Conservation (phyloP, 1,140 invertebrate genomes). For the Teleogryllus occipitalis region DNA sequence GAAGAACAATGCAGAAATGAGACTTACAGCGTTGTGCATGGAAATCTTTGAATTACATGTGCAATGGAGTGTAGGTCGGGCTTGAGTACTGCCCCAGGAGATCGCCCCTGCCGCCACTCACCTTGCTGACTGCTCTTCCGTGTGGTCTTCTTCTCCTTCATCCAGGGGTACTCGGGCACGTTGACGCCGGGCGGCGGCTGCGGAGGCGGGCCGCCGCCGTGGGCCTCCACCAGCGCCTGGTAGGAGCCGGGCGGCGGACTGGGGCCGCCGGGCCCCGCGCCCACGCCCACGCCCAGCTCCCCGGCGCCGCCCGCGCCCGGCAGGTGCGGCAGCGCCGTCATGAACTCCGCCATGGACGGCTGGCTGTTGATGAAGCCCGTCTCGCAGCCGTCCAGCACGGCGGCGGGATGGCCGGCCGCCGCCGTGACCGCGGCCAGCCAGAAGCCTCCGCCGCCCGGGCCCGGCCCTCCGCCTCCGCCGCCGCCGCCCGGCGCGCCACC, state of each 20-base stretch:
- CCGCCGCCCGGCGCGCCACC: constrained; percentile 31
- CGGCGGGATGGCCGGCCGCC: constrained; percentile 39
- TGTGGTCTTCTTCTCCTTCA: constrained; percentile 95
- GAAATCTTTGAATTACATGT: no score
- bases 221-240: constrained; percentile 23
- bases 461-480: constrained; percentile 9
- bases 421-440: constrained; percentile 47
- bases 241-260: constrained; percentile 39
- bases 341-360: constrained; percentile 88
- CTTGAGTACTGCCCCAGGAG: no score
- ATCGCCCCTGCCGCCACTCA: constrained; percentile 38
- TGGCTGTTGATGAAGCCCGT: constrained; percentile 87
- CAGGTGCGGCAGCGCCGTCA: constrained; percentile 69
- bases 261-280: constrained; percentile 38
- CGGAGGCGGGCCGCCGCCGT: constrained; percentile 39
- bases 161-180: constrained; percentile 91
- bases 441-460: constrained; percentile 32
- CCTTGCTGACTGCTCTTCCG: constrained; percentile 84
- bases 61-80: no score
- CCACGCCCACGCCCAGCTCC: constrained; percentile 45
- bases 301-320: constrained; percentile 26
- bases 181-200: constrained; percentile 54
- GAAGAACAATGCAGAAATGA: no score
- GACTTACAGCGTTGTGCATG: no score
- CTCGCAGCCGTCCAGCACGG: constrained; percentile 42